A percentile compares a stretch with the other conserved stretches of the same genome.
Conservation (phyloP, 2,797 vertebrate genomes). For the Siniperca undulata region DNA sequence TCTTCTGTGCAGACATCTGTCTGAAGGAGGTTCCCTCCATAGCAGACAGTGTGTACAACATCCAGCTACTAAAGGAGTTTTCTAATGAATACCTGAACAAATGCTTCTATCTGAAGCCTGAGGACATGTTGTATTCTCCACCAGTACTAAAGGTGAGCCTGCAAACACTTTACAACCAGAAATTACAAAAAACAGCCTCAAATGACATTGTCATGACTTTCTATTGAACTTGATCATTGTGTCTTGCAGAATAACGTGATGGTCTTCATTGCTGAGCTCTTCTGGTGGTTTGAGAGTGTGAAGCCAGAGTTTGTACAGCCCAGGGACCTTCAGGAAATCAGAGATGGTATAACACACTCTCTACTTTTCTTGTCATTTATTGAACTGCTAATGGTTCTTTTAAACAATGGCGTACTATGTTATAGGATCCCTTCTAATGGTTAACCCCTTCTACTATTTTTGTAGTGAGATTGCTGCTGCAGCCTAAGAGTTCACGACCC, state of each 20-base stretch:
- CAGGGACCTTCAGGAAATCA: conserved; percentile 91
- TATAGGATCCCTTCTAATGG: neutral
- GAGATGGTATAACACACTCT: conserved; percentile 87
- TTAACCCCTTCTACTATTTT: conserved; percentile 6
- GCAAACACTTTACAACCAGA: neutral
- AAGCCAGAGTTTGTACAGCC: conserved; percentile 97
- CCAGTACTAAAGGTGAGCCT: conserved; percentile 91
- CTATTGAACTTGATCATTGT: neutral
- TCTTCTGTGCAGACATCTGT: conserved; percentile 89
- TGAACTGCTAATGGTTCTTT: neutral
- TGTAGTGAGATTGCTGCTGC: conserved; percentile 89
- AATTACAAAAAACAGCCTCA: neutral
- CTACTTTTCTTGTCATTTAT: neutral
- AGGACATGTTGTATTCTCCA: conserved; percentile 94
- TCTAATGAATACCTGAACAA: conserved; percentile 92
- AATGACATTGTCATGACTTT: fast-evolving
- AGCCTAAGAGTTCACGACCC: conserved; percentile 88
- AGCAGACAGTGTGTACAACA: conserved; percentile 94
- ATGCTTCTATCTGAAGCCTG: conserved; percentile 93
- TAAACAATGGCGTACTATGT: neutral
- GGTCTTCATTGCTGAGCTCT: conserved; percentile 96
- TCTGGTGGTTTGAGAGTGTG: conserved; percentile 98
- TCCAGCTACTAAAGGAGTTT: conserved; percentile 93
- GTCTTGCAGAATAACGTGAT: conserved; percentile 91
- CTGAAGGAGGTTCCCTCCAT: conserved; percentile 94